These are phyloP conservation scores for Enteromius viviparus DNA, from an alignment of 2,797 vertebrate genomes.

Conservation along the genomic window DNA sequence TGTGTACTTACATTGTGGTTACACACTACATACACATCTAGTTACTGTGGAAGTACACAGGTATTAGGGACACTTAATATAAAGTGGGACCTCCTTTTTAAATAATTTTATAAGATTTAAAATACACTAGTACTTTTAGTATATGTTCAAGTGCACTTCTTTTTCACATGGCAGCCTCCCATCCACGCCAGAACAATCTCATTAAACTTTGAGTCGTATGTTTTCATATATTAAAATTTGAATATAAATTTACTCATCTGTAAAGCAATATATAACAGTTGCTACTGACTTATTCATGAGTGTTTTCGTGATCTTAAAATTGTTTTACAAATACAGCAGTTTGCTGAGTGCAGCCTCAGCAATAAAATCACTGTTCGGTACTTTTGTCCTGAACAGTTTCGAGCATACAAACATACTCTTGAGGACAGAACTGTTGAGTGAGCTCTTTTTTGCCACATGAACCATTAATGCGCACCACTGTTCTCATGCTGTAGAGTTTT, in stretches of 20 bases:
- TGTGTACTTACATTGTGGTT: no score
- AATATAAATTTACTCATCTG: conserved; percentile 9
- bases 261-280: not conserved
- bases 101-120: not conserved
- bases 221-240: conserved; percentile 1
- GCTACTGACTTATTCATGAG: conserved; percentile 29
- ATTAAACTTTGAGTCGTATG: not conserved
- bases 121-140: not conserved
- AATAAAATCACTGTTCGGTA: conserved; percentile 34
- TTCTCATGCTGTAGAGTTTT: conserved; percentile 27
- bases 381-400: conserved; percentile 32
- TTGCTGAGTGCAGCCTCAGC: conserved; percentile 34
- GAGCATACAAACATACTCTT: conserved; percentile 23
- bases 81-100: not conserved
- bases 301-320: conserved; percentile 21
- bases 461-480: conserved; percentile 9
- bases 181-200: not conserved
- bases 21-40: no score
- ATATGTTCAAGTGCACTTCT: not conserved
- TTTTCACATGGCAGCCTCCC: not conserved
- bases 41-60: no score
- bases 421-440: conserved; percentile 49
- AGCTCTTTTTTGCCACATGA: conserved; percentile 32
- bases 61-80: no score
- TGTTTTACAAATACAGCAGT: conserved; percentile 26